A percentile compares a stretch with the other conserved stretches of the same genome.
These are phyloP conservation scores for Hippocampus guttulatus DNA, from an alignment of 2,113 vertebrate genomes.

Conservation along the genomic window DNA sequence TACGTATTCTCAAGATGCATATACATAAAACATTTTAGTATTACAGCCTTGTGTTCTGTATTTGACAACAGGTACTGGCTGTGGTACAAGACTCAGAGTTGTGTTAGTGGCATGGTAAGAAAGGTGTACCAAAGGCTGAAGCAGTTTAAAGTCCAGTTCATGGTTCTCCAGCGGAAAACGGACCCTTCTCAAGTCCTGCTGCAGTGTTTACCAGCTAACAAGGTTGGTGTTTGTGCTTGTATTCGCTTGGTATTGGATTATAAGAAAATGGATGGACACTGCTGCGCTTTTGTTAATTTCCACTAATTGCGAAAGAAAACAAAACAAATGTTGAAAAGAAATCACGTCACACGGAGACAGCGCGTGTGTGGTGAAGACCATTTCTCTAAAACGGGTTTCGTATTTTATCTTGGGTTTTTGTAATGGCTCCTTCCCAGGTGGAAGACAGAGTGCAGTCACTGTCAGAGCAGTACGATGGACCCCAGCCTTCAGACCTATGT, in stretches of 20 bases:
- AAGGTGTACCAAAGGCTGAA: constrained; percentile 86
- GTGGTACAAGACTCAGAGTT: constrained; percentile 88
- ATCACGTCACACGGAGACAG: too few species aligned
- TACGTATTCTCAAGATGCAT: neutral
- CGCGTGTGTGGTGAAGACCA: neutral
- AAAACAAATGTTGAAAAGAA: neutral
- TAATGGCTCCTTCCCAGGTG: constrained; percentile 60
- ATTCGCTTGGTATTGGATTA: neutral
- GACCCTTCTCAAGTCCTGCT: constrained; percentile 89
- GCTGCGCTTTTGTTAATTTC: neutral
- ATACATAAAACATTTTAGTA: constrained; percentile 30
- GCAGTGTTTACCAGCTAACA: constrained; percentile 86
- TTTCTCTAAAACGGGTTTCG: neutral
- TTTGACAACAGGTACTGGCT: constrained; percentile 87
- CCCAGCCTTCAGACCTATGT: constrained; percentile 91
- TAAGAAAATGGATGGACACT: neutral
- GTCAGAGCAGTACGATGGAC: constrained; percentile 81
- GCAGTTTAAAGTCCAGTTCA: constrained; percentile 88
- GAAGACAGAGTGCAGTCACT: constrained; percentile 79
- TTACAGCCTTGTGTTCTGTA: constrained; percentile 16
- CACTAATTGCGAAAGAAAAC: neutral
- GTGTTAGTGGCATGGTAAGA: constrained; percentile 80
- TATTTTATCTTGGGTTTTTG: neutral
- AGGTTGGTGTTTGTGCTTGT: constrained; percentile 64
- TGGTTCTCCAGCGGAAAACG: constrained; percentile 85